Base-by-base conservation (phyloP, 2,113 vertebrate genomes). In the Lagopus muta region DNA sequence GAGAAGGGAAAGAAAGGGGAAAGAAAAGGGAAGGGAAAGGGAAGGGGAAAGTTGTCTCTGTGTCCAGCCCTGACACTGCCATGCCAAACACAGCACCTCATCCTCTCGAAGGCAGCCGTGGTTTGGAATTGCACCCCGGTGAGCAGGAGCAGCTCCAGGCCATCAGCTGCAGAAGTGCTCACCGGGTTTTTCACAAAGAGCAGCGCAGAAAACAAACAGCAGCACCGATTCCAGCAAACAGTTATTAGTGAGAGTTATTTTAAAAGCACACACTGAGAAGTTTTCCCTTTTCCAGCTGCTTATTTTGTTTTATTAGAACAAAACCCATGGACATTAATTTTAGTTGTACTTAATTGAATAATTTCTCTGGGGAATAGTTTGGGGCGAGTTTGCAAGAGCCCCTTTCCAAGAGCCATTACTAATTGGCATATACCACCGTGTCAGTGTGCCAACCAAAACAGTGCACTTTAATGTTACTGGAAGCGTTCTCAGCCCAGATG, bases 371-470 rank as follows among this genome's bases (percentile, higher is more conserved):
- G 97, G 98, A 98, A 97, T 96, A 96, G 96, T 95, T 96, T 91
- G 96, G 96, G 97, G 97, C 97, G 97, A 97, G 97, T 96, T 98
- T 96, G 96, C 95, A 96, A 94, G 97, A 96, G 97, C 52, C 97
- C 90, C 96, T 92, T 98, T 97, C 97, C 98, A 98, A 98, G 98
- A 98, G 98, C 98, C 98, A 98, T 98, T 98, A 98, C 98, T 98
- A 98, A 98, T 97, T 99, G 99, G 98, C 98, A 98, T 97, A 95
- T 93, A 97, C 96, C 96, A 86, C 90, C 94, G 96, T 21, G 58
- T 95, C 95, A 87, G 75, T 25, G 95, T 98, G 98, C 99, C 98
- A 99, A 99, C 97, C 95, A 96, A 99, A 99, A 99, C 94, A 99
- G 97, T 89, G 66, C 60, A 66, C 95, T 97, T 97, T 96, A 94